Evolutionary conservation across 64 coral and sea anemone genomes (phyloP), one percentile per base, ranked within the genome.

Genomic region (Acropora tenuis): DNA sequence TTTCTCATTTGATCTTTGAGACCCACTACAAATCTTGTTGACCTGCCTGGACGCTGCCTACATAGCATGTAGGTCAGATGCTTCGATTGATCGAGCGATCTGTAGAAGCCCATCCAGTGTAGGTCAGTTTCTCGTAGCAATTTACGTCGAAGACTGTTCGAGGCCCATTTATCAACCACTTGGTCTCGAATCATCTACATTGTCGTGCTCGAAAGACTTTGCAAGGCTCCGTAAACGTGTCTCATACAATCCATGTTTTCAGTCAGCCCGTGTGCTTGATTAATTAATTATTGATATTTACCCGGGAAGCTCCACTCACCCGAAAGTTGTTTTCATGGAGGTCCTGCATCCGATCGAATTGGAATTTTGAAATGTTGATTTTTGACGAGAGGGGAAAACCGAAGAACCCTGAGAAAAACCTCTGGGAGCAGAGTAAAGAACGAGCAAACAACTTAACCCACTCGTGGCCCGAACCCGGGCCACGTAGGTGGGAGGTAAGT

Each of bases 151-250:
- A 93, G 63, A 74, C 78, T 74, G 12, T 68, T 80, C 20, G 85
- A 88, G 11, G 84, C 47, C 46, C 76, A 93, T 50, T 80, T 88
- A 18, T 93, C 76, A 4, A 93, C 59, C 1, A 93, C 82, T 82
- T 93, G 84, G 63, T 88, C 85, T 18, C 85, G 66, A 30, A 30
- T 30, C 30, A 3, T 87, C 75, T 0, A 61, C 52, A 8, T 79
- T 87, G 53, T 72, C 77, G 7, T 80, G 88, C 10, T 88, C 91
- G 12, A 83, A 80, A 18, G 94, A 76, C 45, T 66, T 48, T 9
- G 77, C 78, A 46, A 95, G 78, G 30, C 87, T 50, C 53, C 79
- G 78, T 42, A 91, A 83, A 67, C 89, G 84, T 41, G 89, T 88
- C 5, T 75, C 57, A n/a, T 66, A 91, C 1, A 48, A 4, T 86